Percentiles rank a stretch among this genome's conserved stretches.
Evolutionary conservation across 2,888 invertebrate genomes (phyloP).

Genomic region (Atethmia centrago): DNA sequence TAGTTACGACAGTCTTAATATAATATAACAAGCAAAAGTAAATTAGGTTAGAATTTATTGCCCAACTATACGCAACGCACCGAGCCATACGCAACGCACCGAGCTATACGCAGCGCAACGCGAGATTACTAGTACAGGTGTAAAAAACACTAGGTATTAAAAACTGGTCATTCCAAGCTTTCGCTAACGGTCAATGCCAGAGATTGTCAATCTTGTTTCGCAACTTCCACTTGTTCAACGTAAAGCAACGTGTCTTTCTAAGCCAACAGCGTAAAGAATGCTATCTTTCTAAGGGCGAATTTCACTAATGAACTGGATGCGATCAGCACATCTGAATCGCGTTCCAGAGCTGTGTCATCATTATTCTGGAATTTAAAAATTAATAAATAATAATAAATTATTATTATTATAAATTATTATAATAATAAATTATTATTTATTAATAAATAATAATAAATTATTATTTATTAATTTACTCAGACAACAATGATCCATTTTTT

Average conservation of each 20-base stretch:
- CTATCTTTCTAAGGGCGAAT: not conserved
- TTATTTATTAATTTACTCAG: too few relatives aligned
- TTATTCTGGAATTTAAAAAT: too few relatives aligned
- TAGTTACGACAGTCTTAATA: conserved; percentile 48
- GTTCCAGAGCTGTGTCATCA: not conserved
- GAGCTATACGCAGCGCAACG: conserved; percentile 34
- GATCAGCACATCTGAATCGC: too few relatives aligned
- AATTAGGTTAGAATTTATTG: conserved; percentile 58
- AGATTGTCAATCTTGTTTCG: conserved; percentile 72
- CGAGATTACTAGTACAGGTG: conserved; percentile 13
- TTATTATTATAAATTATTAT: too few relatives aligned
- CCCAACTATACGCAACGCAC: conserved; percentile 30
- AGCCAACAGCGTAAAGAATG: conserved; percentile 17
- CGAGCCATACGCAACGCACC: conserved; percentile 30
- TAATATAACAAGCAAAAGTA: conserved; percentile 48
- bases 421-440: too few relatives aligned
- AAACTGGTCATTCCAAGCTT: conserved; percentile 76
- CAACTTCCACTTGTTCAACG: conserved; percentile 44
- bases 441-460: too few relatives aligned
- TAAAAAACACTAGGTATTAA: conserved; percentile 57
- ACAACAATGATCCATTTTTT: too few relatives aligned
- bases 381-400: too few relatives aligned
- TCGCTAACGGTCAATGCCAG: conserved; percentile 84
- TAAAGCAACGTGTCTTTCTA: conserved; percentile 22
- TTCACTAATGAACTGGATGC: not conserved